phyloP scores from a whole-genome alignment of 2,113 vertebrate species.

The Heliornis fulica region DNA sequence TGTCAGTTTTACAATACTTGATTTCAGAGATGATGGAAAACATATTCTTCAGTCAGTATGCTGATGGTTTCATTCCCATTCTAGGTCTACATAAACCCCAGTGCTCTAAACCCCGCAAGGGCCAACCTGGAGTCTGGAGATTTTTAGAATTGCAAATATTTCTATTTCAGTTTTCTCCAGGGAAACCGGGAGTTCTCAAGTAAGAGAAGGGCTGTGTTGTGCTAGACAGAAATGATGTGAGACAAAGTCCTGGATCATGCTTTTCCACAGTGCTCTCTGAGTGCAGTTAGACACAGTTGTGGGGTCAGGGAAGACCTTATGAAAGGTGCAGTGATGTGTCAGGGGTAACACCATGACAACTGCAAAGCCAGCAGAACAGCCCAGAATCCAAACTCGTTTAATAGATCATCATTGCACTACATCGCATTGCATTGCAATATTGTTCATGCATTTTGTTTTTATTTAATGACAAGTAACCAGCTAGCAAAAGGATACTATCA shows the following conservation, averaged over 20 bases:
- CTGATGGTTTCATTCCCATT: not conserved
- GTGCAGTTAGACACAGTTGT: not conserved
- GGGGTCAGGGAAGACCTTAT: not conserved
- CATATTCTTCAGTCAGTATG: not conserved
- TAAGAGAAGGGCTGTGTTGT: not conserved
- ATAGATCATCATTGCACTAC: not conserved
- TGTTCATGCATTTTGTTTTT: not conserved
- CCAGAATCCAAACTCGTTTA: not conserved
- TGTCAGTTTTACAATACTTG: not conserved
- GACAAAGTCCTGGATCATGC: not conserved
- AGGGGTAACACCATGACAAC: not conserved
- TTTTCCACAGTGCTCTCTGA: not conserved
- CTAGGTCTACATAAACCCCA: not conserved
- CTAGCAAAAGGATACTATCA: not conserved
- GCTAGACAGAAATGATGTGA: not conserved
- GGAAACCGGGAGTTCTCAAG: not conserved
- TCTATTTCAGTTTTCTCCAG: not conserved
- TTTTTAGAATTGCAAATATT: not conserved
- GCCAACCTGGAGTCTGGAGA: not conserved
- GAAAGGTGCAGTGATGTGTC: rapidly evolving
- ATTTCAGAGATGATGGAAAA: not conserved
- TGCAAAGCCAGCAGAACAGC: not conserved
- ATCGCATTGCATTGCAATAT: not conserved
- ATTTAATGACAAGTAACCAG: not conserved
- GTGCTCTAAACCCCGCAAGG: not conserved